These are phyloP conservation scores for Chrysoperla carnea DNA, from an alignment of 1,140 invertebrate species.

Conservation along the genomic window DNA sequence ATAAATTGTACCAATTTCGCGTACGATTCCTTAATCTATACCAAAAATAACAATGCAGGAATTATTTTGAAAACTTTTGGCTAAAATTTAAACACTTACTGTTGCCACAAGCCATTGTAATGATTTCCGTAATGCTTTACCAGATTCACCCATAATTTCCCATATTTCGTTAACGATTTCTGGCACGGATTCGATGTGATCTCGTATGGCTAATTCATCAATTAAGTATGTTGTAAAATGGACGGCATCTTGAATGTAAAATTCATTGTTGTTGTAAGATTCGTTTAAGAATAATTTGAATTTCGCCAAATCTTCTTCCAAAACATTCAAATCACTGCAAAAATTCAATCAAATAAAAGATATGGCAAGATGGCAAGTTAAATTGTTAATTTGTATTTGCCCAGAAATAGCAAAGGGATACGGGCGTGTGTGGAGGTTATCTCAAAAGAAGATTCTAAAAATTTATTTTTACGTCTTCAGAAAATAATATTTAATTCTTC, in stretches of 20 bases:
- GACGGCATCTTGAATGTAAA: constrained; percentile 61
- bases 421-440: too few species aligned
- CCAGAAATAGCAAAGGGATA: too few species aligned
- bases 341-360: constrained; percentile 7
- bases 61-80: too few species aligned
- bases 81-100: constrained; percentile 13
- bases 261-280: constrained; percentile 64
- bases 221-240: constrained; percentile 44
- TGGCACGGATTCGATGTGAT: constrained; percentile 56
- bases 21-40: constrained; percentile 43
- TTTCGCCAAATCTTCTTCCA: constrained; percentile 53
- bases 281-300: constrained; percentile 50
- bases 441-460: too few species aligned
- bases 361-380: too few species aligned
- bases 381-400: too few species aligned
- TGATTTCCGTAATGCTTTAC: constrained; percentile 53
- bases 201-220: constrained; percentile 58
- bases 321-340: constrained; percentile 41
- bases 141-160: constrained; percentile 67
- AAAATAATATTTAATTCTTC: too few species aligned
- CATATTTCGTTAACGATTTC: constrained; percentile 64
- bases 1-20: constrained; percentile 46
- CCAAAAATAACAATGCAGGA: constrained; percentile 1
- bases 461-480: too few species aligned
- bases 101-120: constrained; percentile 55